Evolutionary conservation across 2,113 vertebrate species (phyloP).

Genomic region (Bungarus multicinctus): DNA sequence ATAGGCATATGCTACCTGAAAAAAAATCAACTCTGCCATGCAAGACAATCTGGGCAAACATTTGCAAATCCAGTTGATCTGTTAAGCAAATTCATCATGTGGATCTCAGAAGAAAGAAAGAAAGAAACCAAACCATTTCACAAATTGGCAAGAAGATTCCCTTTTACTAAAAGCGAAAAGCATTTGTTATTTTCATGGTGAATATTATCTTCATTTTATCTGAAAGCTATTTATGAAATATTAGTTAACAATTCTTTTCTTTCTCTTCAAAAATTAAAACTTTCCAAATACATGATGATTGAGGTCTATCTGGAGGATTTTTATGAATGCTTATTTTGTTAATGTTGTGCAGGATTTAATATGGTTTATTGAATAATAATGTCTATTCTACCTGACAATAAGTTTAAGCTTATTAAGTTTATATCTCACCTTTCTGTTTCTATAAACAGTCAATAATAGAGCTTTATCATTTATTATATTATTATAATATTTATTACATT

Average conservation of each 20-base stretch:
- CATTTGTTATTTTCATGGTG: not conserved
- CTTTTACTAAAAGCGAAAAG: conserved; percentile 26
- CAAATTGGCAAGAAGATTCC: accelerated
- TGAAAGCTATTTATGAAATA: conserved; percentile 28
- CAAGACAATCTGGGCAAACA: conserved; percentile 64
- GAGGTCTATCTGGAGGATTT: not conserved
- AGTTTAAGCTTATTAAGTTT: not conserved
- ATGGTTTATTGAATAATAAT: not conserved
- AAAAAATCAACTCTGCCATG: conserved; percentile 48
- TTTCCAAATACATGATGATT: not conserved
- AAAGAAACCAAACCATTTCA: conserved; percentile 32
- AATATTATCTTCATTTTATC: not conserved
- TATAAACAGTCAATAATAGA: not conserved
- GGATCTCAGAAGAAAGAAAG: conserved; percentile 48
- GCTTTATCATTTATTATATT: too few species aligned
- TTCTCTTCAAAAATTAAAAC: not conserved
- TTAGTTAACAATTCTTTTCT: not conserved
- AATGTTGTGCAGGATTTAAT: not conserved
- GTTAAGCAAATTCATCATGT: conserved; percentile 72
- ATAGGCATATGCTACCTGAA: not conserved
- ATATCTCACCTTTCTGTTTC: not conserved
- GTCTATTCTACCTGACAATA: not conserved
- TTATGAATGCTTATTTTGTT: not conserved
- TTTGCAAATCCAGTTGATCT: conserved; percentile 65
- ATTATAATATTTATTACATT: too few species aligned